Percentiles rank a stretch among this genome's conserved stretches.
phyloP scores from a whole-genome alignment of 2,888 invertebrate genomes.

The Monopis laevigella region DNA sequence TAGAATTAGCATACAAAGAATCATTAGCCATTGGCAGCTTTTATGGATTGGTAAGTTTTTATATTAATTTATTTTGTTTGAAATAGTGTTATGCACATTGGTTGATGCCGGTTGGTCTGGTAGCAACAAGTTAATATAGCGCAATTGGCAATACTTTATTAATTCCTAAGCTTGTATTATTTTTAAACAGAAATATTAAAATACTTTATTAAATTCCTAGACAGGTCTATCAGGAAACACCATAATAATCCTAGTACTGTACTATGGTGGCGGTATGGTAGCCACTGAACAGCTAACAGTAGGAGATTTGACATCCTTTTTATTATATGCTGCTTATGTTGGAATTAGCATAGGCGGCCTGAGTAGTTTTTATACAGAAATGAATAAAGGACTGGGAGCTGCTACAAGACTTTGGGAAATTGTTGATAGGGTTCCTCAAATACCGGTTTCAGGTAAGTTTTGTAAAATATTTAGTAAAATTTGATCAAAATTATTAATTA shows the following conservation, averaged over 20 bases:
- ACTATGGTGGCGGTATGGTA: slow-evolving; percentile 92
- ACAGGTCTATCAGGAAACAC: slow-evolving; percentile 90
- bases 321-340: slow-evolving; percentile 94
- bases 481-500: no score
- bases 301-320: slow-evolving; percentile 91
- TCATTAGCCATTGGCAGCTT: slow-evolving; percentile 88
- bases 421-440: slow-evolving; percentile 79
- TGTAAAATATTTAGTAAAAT: no score
- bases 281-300: slow-evolving; percentile 80
- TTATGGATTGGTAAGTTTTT: slow-evolving; percentile 80
- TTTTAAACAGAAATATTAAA: no score
- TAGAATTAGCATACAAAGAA: slow-evolving; percentile 86
- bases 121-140: no score
- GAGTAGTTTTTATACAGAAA: slow-evolving; percentile 92
- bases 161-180: no score
- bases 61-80: background rate
- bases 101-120: no score
- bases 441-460: slow-evolving; percentile 74
- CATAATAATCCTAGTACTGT: slow-evolving; percentile 89
- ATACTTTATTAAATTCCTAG: no score
- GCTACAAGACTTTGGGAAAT: slow-evolving; percentile 90
- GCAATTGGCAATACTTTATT: no score
- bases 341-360: slow-evolving; percentile 90
- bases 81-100: no score
- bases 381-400: slow-evolving; percentile 94